Evolutionary conservation across 2,797 vertebrate genomes (phyloP).

Genomic region (Halcyon chelicuti): DNA sequence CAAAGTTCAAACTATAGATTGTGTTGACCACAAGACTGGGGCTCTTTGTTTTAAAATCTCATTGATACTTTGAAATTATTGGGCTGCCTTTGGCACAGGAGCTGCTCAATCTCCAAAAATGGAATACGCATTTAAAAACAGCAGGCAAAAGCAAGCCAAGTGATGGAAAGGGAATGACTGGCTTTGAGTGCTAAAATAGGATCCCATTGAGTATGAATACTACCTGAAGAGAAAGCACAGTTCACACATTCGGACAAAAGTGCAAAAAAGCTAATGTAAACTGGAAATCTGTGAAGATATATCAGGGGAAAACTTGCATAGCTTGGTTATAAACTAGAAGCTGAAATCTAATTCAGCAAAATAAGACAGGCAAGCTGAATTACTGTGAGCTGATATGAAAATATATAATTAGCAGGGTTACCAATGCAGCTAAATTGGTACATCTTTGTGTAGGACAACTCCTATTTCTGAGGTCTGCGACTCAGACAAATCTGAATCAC

Average conservation of each 20-base stretch:
- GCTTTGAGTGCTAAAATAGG: neutral
- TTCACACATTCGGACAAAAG: neutral
- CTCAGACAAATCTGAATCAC: neutral
- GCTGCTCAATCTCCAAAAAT: neutral
- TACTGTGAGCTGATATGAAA: neutral
- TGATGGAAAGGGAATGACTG: neutral
- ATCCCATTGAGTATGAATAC: neutral
- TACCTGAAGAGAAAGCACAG: neutral
- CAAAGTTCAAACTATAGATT: neutral
- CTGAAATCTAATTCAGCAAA: neutral
- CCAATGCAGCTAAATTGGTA: neutral
- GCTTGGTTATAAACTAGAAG: neutral
- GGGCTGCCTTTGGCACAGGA: neutral
- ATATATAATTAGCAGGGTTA: neutral
- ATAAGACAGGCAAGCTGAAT: neutral
- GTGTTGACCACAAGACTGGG: neutral
- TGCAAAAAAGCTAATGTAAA: neutral
- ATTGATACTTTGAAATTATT: neutral
- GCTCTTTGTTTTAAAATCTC: neutral
- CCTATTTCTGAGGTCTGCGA: neutral
- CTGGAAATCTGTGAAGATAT: neutral
- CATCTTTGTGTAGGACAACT: neutral
- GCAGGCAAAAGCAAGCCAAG: neutral
- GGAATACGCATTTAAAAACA: neutral
- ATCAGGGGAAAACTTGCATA: accelerated